Conservation (phyloP, 2,888 invertebrate species). For the Graphium colonna region DNA sequence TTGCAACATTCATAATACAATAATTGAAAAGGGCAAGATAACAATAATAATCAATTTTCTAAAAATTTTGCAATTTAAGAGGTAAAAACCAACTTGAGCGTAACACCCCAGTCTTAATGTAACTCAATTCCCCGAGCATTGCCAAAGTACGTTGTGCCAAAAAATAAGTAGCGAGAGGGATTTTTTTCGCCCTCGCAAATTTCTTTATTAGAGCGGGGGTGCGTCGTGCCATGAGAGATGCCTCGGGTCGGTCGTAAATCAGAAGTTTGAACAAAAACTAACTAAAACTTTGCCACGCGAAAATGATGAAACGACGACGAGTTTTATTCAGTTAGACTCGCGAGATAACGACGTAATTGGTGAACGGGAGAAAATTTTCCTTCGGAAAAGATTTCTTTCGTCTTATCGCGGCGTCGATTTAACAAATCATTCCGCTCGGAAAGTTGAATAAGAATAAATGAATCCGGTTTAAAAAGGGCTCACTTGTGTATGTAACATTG, state of each 20-base stretch:
- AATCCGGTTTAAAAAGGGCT: neutral
- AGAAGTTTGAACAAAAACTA: conserved; percentile 70
- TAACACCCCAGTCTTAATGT: neutral
- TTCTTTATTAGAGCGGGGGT: conserved; percentile 62
- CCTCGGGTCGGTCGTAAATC: conserved; percentile 62
- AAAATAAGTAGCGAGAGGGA: conserved; percentile 11
- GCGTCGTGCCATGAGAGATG: conserved; percentile 40
- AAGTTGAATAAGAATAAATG: conserved; percentile 1
- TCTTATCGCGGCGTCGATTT: conserved; percentile 15
- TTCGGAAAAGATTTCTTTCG: conserved; percentile 9
- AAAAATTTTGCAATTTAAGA: too few relatives aligned
- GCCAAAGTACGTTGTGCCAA: conserved; percentile 6
- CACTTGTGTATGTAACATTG: neutral
- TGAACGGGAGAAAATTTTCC: conserved; percentile 31
- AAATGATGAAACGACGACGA: conserved; percentile 68
- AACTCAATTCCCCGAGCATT: conserved; percentile 6
- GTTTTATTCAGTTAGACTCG: conserved; percentile 70
- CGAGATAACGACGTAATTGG: conserved; percentile 69
- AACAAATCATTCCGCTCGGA: conserved; percentile 14
- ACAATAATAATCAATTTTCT: too few relatives aligned
- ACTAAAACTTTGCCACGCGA: conserved; percentile 68
- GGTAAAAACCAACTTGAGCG: too few relatives aligned
- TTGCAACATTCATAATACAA: too few relatives aligned
- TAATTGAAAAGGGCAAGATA: too few relatives aligned
- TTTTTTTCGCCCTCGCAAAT: conserved; percentile 33